Evolutionary conservation across 2,113 vertebrate genomes (phyloP).

Genomic region (Otolemur garnettii): DNA sequence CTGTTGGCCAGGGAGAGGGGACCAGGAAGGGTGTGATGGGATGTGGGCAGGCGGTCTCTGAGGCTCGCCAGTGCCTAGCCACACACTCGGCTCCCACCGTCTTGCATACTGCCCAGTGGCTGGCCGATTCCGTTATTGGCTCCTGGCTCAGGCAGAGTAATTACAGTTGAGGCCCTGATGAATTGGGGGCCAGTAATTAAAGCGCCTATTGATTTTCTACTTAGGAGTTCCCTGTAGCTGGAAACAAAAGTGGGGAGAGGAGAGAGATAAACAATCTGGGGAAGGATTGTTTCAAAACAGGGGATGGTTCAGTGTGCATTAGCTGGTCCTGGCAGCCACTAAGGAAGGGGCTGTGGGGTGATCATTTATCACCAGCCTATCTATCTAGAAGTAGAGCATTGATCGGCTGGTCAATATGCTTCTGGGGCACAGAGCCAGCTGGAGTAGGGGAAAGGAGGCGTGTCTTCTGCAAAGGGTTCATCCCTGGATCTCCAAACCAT

Average conservation of each 20-base stretch:
- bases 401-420: conserved; percentile 53
- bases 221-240: conserved; percentile 83
- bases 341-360: not conserved
- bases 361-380: conserved; percentile 53
- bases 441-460: not conserved
- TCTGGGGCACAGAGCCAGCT: conserved; percentile 27
- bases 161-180: conserved; percentile 84
- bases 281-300: conserved; percentile 60
- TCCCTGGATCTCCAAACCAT: not conserved
- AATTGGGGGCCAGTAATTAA: conserved; percentile 86
- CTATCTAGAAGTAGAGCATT: conserved; percentile 68
- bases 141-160: conserved; percentile 78
- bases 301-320: conserved; percentile 29
- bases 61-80: not conserved
- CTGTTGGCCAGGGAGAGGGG: not conserved
- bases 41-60: not conserved
- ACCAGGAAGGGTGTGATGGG: not conserved
- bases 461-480: not conserved
- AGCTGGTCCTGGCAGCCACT: not conserved
- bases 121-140: conserved; percentile 41
- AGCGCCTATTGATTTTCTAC: conserved; percentile 84
- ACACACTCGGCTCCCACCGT: not conserved
- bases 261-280: conserved; percentile 42
- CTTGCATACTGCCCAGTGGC: not conserved
- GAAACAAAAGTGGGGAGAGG: conserved; percentile 67